Evolutionary conservation across 23 tunicate genomes (phyloP).

Genomic region (Styela clava): DNA sequence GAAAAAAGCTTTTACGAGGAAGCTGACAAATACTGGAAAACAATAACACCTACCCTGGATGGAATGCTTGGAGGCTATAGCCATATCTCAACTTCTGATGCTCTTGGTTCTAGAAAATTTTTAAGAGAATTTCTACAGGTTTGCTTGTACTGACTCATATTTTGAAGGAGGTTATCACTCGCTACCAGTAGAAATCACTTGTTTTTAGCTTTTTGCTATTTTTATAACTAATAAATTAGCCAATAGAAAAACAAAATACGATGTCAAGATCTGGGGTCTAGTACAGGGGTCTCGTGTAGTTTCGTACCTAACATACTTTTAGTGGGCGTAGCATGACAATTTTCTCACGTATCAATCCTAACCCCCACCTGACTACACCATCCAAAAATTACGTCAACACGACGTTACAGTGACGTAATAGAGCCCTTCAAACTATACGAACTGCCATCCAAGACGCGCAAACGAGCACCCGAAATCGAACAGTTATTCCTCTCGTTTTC

Average conservation of each 20-base stretch:
- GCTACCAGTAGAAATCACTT: not conserved
- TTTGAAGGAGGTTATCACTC: not conserved
- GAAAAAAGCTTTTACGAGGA: slow-evolving; percentile 69
- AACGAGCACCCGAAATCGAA: too few relatives aligned
- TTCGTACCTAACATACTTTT: too few relatives aligned
- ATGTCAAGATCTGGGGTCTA: too few relatives aligned
- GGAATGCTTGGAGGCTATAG: slow-evolving; percentile 93
- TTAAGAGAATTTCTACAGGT: slow-evolving; percentile 29
- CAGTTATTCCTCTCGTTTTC: too few relatives aligned
- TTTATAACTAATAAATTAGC: not conserved
- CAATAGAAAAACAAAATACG: not conserved
- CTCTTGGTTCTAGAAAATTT: slow-evolving; percentile 45
- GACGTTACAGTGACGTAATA: too few relatives aligned
- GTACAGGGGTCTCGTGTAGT: too few relatives aligned
- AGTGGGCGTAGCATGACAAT: too few relatives aligned
- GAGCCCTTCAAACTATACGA: too few relatives aligned
- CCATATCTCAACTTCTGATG: slow-evolving; percentile 49
- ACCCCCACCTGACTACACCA: too few relatives aligned
- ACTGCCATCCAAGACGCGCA: too few relatives aligned
- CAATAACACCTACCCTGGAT: slow-evolving; percentile 56
- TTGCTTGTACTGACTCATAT: slow-evolving; percentile 39
- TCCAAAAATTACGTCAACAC: too few relatives aligned
- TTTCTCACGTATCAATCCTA: too few relatives aligned
- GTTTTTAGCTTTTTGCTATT: not conserved
- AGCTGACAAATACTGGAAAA: slow-evolving; percentile 82